phyloP scores from a whole-genome alignment of 2,113 vertebrate species.

The Rhinopomastus cyanomelas region DNA sequence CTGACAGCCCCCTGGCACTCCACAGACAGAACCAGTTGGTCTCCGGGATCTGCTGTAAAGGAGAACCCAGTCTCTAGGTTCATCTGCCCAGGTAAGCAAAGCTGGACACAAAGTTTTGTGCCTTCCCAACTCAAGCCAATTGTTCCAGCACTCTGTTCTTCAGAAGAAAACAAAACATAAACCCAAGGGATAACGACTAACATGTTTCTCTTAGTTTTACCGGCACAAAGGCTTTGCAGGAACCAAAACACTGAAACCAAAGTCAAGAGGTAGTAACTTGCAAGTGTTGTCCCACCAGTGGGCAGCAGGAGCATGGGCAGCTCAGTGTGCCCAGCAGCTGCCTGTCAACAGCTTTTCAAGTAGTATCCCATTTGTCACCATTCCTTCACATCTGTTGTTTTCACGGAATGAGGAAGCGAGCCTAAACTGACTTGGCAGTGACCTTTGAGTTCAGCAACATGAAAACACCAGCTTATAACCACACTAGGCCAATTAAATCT shows the following conservation, averaged over 20 bases:
- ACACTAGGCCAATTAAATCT: neutral
- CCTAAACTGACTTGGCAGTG: neutral
- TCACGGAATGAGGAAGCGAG: neutral
- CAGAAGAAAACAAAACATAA: neutral
- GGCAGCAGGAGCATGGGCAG: neutral
- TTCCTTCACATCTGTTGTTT: neutral
- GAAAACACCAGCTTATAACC: neutral
- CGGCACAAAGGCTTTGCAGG: neutral
- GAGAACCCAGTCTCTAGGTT: neutral
- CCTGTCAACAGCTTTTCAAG: neutral
- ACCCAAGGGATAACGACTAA: rapidly evolving
- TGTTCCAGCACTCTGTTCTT: neutral
- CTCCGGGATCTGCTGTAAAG: neutral
- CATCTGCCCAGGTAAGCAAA: rapidly evolving
- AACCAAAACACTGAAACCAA: neutral
- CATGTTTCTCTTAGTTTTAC: neutral
- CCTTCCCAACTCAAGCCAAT: neutral
- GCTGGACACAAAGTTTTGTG: neutral
- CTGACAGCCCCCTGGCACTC: rapidly evolving
- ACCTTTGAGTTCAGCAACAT: neutral
- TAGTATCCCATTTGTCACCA: neutral
- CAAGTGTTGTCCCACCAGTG: rapidly evolving
- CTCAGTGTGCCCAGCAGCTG: rapidly evolving
- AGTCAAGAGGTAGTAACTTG: rapidly evolving
- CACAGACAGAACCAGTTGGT: rapidly evolving